Evolutionary conservation across 2,888 invertebrate species (phyloP).

Genomic region (Agrotis exclamationis): DNA sequence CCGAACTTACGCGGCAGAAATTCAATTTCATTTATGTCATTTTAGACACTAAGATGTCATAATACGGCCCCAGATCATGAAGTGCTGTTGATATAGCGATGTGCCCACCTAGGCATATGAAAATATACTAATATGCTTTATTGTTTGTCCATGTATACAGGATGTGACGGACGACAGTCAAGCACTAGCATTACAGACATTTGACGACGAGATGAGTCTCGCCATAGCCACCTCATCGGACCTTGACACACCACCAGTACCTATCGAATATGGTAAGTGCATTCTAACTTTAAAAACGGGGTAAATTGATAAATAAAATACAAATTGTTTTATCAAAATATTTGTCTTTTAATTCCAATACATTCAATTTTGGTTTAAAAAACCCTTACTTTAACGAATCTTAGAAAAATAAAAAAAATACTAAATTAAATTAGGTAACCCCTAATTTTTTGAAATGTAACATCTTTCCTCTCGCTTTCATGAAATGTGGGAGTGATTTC

Average conservation of each 20-base stretch:
- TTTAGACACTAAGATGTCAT: too few relatives aligned
- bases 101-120: too few relatives aligned
- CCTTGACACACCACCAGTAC: constrained; percentile 71
- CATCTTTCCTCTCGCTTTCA: too few relatives aligned
- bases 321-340: not conserved
- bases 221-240: constrained; percentile 68
- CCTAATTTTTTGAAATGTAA: not conserved
- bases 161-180: constrained; percentile 72
- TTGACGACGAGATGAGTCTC: constrained; percentile 74
- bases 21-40: too few relatives aligned
- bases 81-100: too few relatives aligned
- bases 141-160: constrained; percentile 45
- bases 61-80: too few relatives aligned
- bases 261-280: constrained; percentile 74
- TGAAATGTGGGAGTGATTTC: too few relatives aligned
- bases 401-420: not conserved
- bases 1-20: too few relatives aligned
- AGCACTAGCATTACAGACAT: constrained; percentile 76
- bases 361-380: not conserved
- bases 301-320: not conserved
- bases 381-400: not conserved
- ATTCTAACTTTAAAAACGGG: too few relatives aligned
- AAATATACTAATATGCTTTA: too few relatives aligned
- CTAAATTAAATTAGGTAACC: not conserved
- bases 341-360: not conserved